Conservation (phyloP, 1,140 invertebrate species). For the Physella acuta region DNA sequence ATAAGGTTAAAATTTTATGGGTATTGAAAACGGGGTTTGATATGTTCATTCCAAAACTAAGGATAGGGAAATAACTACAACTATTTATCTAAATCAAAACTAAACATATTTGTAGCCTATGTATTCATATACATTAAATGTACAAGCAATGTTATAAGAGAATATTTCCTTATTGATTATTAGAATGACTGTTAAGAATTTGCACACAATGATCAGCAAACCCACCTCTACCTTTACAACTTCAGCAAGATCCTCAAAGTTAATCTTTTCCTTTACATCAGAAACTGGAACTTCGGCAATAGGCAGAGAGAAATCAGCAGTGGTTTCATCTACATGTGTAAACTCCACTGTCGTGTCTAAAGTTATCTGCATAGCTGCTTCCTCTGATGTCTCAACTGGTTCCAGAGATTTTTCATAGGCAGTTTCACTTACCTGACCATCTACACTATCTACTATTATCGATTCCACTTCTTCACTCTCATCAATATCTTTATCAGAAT, state of each 20-base stretch:
- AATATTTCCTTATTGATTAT: too few species aligned
- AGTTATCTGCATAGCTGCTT: not conserved
- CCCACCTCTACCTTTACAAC: conserved; percentile 30
- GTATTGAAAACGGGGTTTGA: too few species aligned
- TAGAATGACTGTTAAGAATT: too few species aligned
- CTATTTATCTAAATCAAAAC: too few species aligned
- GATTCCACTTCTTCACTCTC: conserved; percentile 19
- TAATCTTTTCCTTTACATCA: conserved; percentile 25
- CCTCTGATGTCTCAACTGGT: not conserved
- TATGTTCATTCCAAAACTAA: too few species aligned
- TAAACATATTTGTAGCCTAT: too few species aligned
- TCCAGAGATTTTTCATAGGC: not conserved
- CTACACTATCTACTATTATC: not conserved
- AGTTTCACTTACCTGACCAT: too few species aligned
- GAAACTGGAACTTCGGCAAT: not conserved
- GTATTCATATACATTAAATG: too few species aligned
- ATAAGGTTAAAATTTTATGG: too few species aligned
- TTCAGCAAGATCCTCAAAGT: conserved; percentile 23
- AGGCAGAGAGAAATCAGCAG: conserved; percentile 1
- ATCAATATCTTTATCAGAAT: conserved; percentile 26
- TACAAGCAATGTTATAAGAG: too few species aligned
- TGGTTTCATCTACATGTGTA: not conserved
- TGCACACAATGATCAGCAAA: conserved; percentile 17
- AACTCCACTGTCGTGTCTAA: not conserved
- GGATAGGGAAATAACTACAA: too few species aligned